These are phyloP conservation scores for Notarius quadriscutis DNA, from an alignment of 2,113 vertebrate species.

Conservation along the genomic window DNA sequence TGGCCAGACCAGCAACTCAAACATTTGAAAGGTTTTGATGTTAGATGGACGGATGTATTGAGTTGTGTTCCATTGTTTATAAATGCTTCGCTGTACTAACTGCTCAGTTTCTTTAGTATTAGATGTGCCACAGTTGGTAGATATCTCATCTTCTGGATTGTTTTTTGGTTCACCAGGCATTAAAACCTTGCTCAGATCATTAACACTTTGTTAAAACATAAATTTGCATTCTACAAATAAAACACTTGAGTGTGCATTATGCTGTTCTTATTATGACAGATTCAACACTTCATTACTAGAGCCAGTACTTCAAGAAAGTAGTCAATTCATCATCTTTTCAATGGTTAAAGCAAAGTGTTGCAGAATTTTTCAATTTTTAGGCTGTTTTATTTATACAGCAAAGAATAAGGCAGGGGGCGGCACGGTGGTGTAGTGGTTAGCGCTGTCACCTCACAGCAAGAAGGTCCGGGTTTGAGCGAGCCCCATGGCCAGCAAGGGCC, in stretches of 20 bases:
- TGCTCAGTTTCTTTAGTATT: background rate
- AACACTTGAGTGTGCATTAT: background rate
- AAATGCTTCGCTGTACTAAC: background rate
- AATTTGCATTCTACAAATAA: background rate
- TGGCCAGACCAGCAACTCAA: background rate
- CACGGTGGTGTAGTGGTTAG: no score
- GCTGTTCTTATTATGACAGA: background rate
- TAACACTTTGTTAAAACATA: background rate
- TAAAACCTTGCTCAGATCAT: conserved; percentile 6
- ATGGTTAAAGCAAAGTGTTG: no score
- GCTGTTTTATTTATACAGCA: background rate
- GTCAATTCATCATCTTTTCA: no score
- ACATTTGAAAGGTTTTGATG: background rate
- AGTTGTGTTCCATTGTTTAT: background rate
- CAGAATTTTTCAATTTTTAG: background rate
- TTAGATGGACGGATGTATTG: background rate
- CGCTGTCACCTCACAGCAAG: no score
- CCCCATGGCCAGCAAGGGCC: no score
- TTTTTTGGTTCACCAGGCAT: background rate
- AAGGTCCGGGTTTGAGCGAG: no score
- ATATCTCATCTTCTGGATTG: background rate
- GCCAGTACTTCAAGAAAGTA: no score
- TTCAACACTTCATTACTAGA: background rate
- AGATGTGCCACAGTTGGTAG: background rate
- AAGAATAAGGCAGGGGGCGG: background rate